Evolutionary conservation across 2,113 vertebrate genomes (phyloP).

Genomic region (Aspiorhynchus laticeps): DNA sequence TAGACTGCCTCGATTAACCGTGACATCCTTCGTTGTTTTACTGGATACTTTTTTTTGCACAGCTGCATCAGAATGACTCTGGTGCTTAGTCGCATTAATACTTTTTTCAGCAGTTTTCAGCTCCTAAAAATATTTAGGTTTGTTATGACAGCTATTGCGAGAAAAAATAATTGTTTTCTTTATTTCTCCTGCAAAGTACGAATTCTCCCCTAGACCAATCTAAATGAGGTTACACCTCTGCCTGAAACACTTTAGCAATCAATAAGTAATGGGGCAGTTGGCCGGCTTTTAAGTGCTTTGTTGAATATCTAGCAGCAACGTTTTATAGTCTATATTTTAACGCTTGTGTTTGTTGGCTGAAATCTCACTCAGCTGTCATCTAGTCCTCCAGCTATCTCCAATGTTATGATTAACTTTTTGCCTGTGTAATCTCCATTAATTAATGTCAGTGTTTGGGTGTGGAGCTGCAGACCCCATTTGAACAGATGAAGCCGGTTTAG

Average conservation of each 20-base stretch:
- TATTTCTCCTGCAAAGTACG: neutral
- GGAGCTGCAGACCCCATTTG: neutral
- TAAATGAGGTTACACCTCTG: constrained; percentile 36
- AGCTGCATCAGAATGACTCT: constrained; percentile 22
- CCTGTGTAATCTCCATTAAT: constrained; percentile 19
- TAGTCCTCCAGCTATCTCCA: constrained; percentile 28
- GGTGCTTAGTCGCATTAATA: constrained; percentile 21
- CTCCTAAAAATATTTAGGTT: constrained; percentile 26
- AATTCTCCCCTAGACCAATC: constrained; percentile 5
- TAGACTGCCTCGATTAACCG: constrained; percentile 53
- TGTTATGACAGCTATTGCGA: constrained; percentile 6
- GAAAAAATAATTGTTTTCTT: constrained; percentile 6
- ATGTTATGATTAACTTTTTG: constrained; percentile 48
- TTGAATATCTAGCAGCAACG: constrained; percentile 33
- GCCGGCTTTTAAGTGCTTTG: constrained; percentile 13
- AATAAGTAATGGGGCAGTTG: constrained; percentile 35
- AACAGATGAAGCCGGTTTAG: neutral
- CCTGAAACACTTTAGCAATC: constrained; percentile 43
- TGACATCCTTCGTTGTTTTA: constrained; percentile 30
- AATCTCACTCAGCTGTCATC: constrained; percentile 31
- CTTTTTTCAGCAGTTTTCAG: constrained; percentile 22
- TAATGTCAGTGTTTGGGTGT: constrained; percentile 25
- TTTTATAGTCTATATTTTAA: constrained; percentile 23
- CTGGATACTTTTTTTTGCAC: constrained; percentile 11
- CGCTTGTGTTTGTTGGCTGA: constrained; percentile 48